Base-by-base conservation (phyloP, 2,888 invertebrate genomes). In the Cecidostiba fungosa region DNA sequence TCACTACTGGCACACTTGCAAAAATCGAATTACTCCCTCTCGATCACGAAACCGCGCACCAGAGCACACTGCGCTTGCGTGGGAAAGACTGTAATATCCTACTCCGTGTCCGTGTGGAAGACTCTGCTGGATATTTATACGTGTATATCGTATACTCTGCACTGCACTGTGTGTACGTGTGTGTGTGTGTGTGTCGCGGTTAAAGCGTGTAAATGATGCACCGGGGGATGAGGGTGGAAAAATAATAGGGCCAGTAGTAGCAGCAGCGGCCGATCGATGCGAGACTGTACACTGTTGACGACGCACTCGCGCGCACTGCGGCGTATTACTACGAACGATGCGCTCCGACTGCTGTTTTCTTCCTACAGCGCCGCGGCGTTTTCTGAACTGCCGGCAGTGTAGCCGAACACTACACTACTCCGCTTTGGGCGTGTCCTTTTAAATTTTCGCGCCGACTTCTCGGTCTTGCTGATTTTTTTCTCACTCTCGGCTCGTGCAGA, bases 401-500 rank as follows among this genome's bases (percentile, higher is more conserved):
- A 23, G n/a, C n/a, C 0, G 12, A 12, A 36, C 3, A n/a, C 26
- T 39, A 26, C n/a, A 26, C 12, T 39, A 16, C 23, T 19, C 14
- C 6, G 54, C 77, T 16, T 43, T 59, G 84, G 84, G 84, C 84
- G 84, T 83, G 84, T 84, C 84, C 84, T 76, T 84, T 84, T 69
- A 39, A 84, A 84, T 84, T 84, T 84, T 84, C 66, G 78, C 84
- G 84, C 73, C 74, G 50, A 16, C 72, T 23, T 59, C 80, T 39
- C 77, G 3, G 19, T 5, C 26, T 29, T 10, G 29, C 1, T 6
- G 5, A 5, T 70, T 70, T 32, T 32, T 19, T 54, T n/a, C 4
- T 19, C 54, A 54, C 16, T n/a, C 19, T 16, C 50, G 16, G 36
- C 36, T 36, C 6, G 36, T n/a, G n/a, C n/a, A 6, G 6, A 6